phyloP scores from a whole-genome alignment of 2,797 vertebrate species.

The Melanotaenia nigrans region DNA sequence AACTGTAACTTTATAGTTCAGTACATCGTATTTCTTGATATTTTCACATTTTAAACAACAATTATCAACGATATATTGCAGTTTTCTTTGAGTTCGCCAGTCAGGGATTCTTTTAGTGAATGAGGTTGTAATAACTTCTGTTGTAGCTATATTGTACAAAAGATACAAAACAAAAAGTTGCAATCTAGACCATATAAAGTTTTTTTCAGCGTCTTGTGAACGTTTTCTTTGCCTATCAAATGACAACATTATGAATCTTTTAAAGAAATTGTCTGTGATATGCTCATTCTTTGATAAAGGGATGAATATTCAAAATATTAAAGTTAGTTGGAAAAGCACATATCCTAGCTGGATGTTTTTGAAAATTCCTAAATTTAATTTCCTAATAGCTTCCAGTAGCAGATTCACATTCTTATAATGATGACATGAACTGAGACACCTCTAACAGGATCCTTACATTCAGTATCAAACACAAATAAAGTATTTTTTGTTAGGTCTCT shows the following conservation, averaged over 20 bases:
- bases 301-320: neutral
- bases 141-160: neutral
- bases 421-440: neutral
- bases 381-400: no score
- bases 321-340: neutral
- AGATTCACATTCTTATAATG: neutral
- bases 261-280: no score
- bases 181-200: no score
- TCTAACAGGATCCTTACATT: neutral
- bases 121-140: neutral
- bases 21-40: neutral
- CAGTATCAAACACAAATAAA: neutral
- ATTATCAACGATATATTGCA: neutral
- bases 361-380: no score
- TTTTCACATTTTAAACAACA: neutral
- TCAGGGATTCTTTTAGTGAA: neutral
- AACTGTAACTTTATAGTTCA: neutral
- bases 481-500: conserved; percentile 4
- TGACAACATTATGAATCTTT: no score
- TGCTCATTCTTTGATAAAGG: no score
- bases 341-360: neutral
- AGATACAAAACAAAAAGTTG: no score
- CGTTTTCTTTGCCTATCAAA: no score
- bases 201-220: no score
- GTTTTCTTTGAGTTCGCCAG: neutral